Base-by-base conservation (phyloP, 2,113 vertebrate genomes). In the Phylloscopus trochilus region DNA sequence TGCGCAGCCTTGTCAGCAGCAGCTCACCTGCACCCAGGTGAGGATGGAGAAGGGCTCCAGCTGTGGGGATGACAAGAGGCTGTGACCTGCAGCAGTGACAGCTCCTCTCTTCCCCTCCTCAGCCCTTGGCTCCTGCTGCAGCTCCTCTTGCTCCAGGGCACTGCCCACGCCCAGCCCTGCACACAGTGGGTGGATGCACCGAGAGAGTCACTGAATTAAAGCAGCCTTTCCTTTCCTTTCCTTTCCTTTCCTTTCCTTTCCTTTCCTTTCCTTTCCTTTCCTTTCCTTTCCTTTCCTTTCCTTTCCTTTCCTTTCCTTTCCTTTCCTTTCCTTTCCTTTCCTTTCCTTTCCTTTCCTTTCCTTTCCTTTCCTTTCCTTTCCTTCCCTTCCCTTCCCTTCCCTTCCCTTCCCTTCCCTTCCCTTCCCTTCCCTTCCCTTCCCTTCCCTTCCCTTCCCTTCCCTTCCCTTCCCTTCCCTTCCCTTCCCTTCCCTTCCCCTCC, bases 151-250 rank as follows among this genome's bases (percentile, higher is more conserved):
- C 55, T 62, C 66, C 82, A 60, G 85, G 13, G 18, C 8, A 6
- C 4, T 39, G 64, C 21, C 43, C 86, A 27, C 1, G 1, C 53
- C 70, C 33, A 64, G 49, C 31, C 47, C 59, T 5, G 39, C 44
- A 11, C 3, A 1, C 0, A 0, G 41, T 1, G 3, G 22, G 31
- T 3, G 47, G n/a, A 9, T 62, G n/a, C 18, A 18, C 5, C 0
- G 9, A 62, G 73, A 35, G 22, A 74, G 16, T 18, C 41, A 11
- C 24, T 8, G 37, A 67, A 62, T 53, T 52, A 53, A 78, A 85
- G 35, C 58, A 51, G 5, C 15, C 28, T 5, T 55, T 12, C 41
- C 33, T 31, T 46, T 23, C 30, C 31, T 46, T 31, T 41, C 41
- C 30, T 21, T 37, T 26, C 58, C n/a, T 24, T 35, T 41, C 39